Evolutionary conservation across 2,797 vertebrate genomes (phyloP), one percentile per base, ranked within the genome.

Genomic region (Furcifer pardalis): DNA sequence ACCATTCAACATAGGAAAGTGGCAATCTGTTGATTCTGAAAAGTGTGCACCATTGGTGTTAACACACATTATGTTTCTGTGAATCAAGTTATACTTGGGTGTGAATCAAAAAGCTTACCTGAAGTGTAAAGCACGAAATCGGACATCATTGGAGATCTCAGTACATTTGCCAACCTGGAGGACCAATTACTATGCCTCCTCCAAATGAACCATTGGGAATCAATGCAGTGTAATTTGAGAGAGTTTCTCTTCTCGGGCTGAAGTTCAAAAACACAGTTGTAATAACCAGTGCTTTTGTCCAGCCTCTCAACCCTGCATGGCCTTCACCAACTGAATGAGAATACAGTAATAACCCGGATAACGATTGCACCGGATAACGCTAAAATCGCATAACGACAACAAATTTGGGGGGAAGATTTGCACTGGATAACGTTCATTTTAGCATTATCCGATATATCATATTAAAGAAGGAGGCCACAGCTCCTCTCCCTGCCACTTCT

Each of bases 121-220:
- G 42, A 83, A 89, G 77, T 72, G 46, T 62, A 83, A 89, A 74
- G 23, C 32, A 87, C 86, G 52, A 86, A 86, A 46, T 44, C 75
- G 12, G 8, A 2, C 75, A 87, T 77, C 37, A 9, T 86, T 88
- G 73, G 88, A 79, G 46, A 19, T 69, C 81, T 66, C 73, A 77
- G 60, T 79, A 78, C 8, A 0, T 73, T 30, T 6, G 80, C 75
- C 68, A 35, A 89, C 52, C 62, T 74, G 71, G 59, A 68, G 84
- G 63, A 17, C 1, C 25, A 89, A 65, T 49, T 69, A 21, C 40
- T 7, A 17, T 23, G 6, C 42, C 13, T 62, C 42, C 73, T 86
- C 81, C 56, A 73, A 77, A 83, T 56, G 66, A 77, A 30, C 27
- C 17, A 83, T 27, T 62, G 9, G 72, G 82, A 76, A 56, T 25